phyloP scores from a whole-genome alignment of 2,888 invertebrate species.

The Drosophila silvestris region DNA sequence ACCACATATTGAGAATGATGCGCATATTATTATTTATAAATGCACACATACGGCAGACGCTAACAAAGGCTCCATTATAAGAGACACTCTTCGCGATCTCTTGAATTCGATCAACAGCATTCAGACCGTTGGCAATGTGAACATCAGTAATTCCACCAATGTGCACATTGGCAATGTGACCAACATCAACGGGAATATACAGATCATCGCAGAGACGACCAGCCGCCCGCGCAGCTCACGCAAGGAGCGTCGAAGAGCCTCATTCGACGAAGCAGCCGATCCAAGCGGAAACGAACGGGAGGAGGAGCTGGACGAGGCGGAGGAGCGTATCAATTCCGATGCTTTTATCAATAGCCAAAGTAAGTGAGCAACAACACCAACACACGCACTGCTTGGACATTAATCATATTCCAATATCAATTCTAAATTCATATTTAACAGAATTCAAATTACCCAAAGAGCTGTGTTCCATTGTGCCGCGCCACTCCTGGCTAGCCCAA shows the following conservation, averaged over 20 bases:
- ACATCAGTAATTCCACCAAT: conserved; percentile 85
- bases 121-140: conserved; percentile 83
- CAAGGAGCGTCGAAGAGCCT: conserved; percentile 27
- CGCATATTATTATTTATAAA: not conserved
- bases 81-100: conserved; percentile 77
- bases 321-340: conserved; percentile 71
- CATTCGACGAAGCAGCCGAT: conserved; percentile 22
- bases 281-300: conserved; percentile 9
- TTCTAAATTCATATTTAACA: conserved; percentile 2
- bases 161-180: conserved; percentile 86
- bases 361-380: conserved; percentile 57
- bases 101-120: conserved; percentile 79
- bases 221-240: conserved; percentile 29
- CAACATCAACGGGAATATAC: conserved; percentile 86
- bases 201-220: conserved; percentile 74
- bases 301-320: conserved; percentile 57
- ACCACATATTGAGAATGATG: not conserved
- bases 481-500: conserved; percentile 86
- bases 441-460: conserved; percentile 78
- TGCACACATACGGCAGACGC: conserved; percentile 28
- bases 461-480: conserved; percentile 78
- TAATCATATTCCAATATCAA: not conserved
- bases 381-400: not conserved
- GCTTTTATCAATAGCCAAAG: conserved; percentile 77
- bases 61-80: conserved; percentile 56